A percentile compares a stretch with the other conserved stretches of the same genome.
phyloP scores from a whole-genome alignment of 1,140 invertebrate species.

The Bursaphelenchus mucronatus region DNA sequence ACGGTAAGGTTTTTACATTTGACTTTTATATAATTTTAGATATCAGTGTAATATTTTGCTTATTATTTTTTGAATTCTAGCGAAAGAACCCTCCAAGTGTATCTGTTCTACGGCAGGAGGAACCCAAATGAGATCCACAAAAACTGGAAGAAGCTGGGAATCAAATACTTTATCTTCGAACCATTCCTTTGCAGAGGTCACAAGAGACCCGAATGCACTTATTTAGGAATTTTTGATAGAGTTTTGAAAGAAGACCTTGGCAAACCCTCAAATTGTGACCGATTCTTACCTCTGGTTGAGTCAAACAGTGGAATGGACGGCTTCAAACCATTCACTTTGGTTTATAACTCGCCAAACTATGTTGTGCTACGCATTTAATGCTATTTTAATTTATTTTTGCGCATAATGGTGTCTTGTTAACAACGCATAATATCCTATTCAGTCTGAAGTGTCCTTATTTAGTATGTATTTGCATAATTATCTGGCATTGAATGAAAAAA shows the following conservation, averaged over 20 bases:
- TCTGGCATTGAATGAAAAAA: neutral
- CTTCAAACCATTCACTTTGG: constrained; percentile 40
- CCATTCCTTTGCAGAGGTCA: constrained; percentile 36
- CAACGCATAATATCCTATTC: constrained; percentile 11
- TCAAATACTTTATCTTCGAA: constrained; percentile 57
- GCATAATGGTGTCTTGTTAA: neutral
- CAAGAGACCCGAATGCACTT: constrained; percentile 44
- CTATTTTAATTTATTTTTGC: constrained; percentile 1
- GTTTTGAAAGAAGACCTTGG: constrained; percentile 46
- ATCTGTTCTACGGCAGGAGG: constrained; percentile 56
- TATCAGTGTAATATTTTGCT: neutral
- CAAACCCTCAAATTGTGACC: constrained; percentile 29
- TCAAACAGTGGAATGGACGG: neutral
- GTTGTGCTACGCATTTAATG: constrained; percentile 41
- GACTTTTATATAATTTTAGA: neutral
- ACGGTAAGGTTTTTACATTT: constrained; percentile 63
- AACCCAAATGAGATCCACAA: constrained; percentile 44
- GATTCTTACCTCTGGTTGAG: constrained; percentile 24
- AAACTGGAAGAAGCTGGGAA: constrained; percentile 47
- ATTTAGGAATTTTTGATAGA: constrained; percentile 57
- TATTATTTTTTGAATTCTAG: constrained; percentile 30
- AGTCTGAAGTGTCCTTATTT: neutral
- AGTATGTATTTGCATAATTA: constrained; percentile 3
- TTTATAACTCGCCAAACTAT: constrained; percentile 43
- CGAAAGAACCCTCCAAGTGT: constrained; percentile 55